phyloP scores from a whole-genome alignment of 1,140 invertebrate genomes.

The Camponotus vicinus region DNA sequence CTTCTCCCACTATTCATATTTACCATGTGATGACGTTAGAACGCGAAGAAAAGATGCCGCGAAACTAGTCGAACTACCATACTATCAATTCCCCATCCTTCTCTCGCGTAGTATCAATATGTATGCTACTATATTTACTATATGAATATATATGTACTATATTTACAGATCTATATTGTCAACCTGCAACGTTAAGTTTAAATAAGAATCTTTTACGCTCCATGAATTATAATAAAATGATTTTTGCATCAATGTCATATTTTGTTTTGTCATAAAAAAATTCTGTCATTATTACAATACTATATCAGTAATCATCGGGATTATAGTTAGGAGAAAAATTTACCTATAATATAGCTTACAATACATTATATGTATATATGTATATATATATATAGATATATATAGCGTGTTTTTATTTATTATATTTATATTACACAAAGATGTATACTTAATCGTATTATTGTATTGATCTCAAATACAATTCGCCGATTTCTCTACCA shows the following conservation, averaged over 20 bases:
- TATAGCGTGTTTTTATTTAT: constrained; percentile 78
- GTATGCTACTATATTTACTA: too few relatives aligned
- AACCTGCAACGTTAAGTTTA: too few relatives aligned
- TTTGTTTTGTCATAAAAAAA: neutral
- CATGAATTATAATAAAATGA: neutral
- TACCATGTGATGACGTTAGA: too few relatives aligned
- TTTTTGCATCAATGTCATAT: neutral
- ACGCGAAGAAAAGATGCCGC: too few relatives aligned
- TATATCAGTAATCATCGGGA: neutral
- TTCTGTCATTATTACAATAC: neutral
- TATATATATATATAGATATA: neutral
- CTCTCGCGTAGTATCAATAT: too few relatives aligned
- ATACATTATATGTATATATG: neutral
- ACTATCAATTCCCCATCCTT: too few relatives aligned
- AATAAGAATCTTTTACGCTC: neutral
- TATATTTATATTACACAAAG: constrained; percentile 83
- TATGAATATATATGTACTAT: too few relatives aligned
- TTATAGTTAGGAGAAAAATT: constrained; percentile 1
- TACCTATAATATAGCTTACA: neutral
- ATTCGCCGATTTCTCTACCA: constrained; percentile 74
- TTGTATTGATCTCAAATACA: constrained; percentile 79
- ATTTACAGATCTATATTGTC: too few relatives aligned
- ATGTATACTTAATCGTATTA: constrained; percentile 81
- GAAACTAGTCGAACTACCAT: too few relatives aligned
- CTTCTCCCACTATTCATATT: too few relatives aligned